phyloP scores from a whole-genome alignment of 2,797 vertebrate species.

The Bradypus variegatus region DNA sequence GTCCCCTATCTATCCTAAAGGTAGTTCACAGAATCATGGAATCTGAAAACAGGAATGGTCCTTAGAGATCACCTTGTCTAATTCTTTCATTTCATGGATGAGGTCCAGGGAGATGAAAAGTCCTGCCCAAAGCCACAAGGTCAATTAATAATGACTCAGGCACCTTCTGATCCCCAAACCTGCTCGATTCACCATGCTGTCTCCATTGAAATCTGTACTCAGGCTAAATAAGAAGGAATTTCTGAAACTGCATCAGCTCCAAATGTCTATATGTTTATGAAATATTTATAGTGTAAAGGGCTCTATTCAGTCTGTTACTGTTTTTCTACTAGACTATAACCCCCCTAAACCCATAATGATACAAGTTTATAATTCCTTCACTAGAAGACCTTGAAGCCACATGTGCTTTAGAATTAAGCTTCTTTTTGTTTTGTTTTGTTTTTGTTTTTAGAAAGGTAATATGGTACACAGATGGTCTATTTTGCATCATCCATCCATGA shows the following conservation, averaged over 20 bases:
- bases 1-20: background rate
- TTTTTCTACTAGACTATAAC: background rate
- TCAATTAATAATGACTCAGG: background rate
- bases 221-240: background rate
- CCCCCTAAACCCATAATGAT: background rate
- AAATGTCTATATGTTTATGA: background rate
- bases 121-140: background rate
- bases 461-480: background rate
- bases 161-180: background rate
- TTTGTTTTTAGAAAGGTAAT: background rate
- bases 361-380: background rate
- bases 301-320: background rate
- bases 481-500: background rate
- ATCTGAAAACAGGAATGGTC: background rate
- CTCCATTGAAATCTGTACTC: background rate
- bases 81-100: background rate
- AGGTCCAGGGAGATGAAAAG: background rate
- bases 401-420: background rate
- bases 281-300: constrained; percentile 11
- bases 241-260: background rate
- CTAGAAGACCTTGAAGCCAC: background rate
- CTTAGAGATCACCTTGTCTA: background rate
- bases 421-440: background rate
- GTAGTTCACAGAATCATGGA: background rate
- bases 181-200: background rate